Evolutionary conservation across 2,113 vertebrate genomes (phyloP), one percentile per base, ranked within the genome.

Genomic region (Cavia porcellus): DNA sequence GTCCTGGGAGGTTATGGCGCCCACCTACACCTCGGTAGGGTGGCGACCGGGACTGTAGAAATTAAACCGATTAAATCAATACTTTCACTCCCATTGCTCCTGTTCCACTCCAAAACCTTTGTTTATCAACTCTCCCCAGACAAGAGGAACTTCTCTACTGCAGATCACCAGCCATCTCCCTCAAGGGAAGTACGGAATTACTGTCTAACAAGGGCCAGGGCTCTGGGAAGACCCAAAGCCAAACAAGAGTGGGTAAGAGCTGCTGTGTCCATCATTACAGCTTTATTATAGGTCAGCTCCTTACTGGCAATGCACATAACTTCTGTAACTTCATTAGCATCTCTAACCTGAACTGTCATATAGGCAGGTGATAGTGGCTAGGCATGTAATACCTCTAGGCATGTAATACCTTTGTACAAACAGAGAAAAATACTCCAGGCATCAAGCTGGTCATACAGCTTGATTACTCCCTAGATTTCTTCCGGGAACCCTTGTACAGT

Each of bases 291-390:
- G 98, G 96, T 94, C 97, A 79, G 92, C 89, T 96, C 86, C 86
- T 97, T 91, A 97, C 88, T 94, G 95, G 96, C 94, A 94, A 97
- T 42, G 93, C 83, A 90, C 84, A 82, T 97, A 92, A 97, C 97
- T 98, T 98, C 98, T 97, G 86, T 97, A 97, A 98, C 98, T 98
- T 98, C 94, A 92, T 96, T 95, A 97, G 97, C 97, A 96, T 25
- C 47, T 30, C 97, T 96, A 98, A 97, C 96, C 97, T 96, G 96
- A 97, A 96, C 12, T 42, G 52, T 62, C 30, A 50, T 0, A 28
- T 84, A 61, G 28, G 47, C 14, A 45, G 38, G 15, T 1, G 12
- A 20, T 19, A 7, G 24, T n/a, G 59, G 47, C 38, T 7, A 19
- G 32, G 28, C 14, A n/a, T 13, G 14, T 6, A 38, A 59, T 59